Evolutionary conservation across 2,888 invertebrate species (phyloP), one percentile per base, ranked within the genome.

Genomic region (Subacronicta megacephala): DNA sequence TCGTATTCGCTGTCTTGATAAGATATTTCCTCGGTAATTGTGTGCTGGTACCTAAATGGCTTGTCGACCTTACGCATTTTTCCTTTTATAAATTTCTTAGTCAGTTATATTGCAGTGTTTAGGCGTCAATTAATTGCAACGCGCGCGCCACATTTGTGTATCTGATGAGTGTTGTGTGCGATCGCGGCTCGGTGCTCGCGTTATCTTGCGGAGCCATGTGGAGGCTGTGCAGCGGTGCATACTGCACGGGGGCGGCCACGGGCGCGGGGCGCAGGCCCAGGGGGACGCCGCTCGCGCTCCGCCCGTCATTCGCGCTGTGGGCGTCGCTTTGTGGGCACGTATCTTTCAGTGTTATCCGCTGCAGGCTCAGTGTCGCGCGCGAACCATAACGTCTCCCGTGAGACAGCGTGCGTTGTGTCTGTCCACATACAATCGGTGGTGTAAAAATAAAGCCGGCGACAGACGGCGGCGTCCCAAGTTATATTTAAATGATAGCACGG

Each of bases 371-470:
- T 55, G 59, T 62, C 65, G 75, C 75, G 77, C 75, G 77, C 69
- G 75, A 66, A 73, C 70, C 74, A 74, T 72, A 59, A 73, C 83
- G 84, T 84, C 80, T 86, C 82, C 76, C 84, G 85, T 71, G 82
- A 81, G 84, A 83, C 81, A 69, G 75, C 89, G 86, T 85, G 85
- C 86, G 87, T 87, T 86, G 87, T 88, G 86, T 85, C 85, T 75
- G 75, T 82, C 77, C 80, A 80, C 81, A 82, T 80, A 84, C 82
- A 88, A 87, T 85, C 84, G 67, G 82, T 83, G 78, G 92, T 92
- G 88, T 92, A 93, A 91, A 93, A 93, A 93, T 93, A 93, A 92
- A 92, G 90, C 88, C 92, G 90, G 87, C 89, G 90, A 90, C 90
- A 92, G 90, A 92, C 93, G 83, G 84, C 87, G 85, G 85, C 85